Conservation (phyloP, 2,888 invertebrate species). For the Patella caerulea region DNA sequence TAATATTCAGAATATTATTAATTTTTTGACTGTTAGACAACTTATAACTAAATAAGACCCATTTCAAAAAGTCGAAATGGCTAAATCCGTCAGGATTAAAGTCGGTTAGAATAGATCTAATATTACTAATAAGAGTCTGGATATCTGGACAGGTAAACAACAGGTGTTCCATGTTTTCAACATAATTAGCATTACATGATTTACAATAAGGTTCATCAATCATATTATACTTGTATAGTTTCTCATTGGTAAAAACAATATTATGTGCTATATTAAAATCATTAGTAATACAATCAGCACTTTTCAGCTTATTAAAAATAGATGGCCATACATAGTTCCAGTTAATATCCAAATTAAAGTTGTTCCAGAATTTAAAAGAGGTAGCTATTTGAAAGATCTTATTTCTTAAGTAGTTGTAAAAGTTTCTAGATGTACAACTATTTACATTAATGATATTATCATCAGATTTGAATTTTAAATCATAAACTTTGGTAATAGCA, state of each 20-base stretch:
- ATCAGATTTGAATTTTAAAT: neutral
- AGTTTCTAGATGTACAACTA: neutral
- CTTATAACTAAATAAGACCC: neutral
- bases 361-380: neutral
- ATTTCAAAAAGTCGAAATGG: neutral
- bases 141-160: neutral
- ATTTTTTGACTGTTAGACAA: neutral
- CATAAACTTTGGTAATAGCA: neutral
- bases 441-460: neutral
- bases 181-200: neutral
- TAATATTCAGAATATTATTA: neutral
- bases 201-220: neutral
- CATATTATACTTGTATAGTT: neutral
- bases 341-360: neutral
- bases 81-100: neutral
- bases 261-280: slow-evolving; percentile 8
- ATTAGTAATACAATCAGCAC: neutral
- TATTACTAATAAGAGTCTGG: neutral
- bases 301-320: neutral
- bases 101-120: neutral
- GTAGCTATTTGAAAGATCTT: neutral
- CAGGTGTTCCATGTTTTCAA: neutral
- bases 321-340: neutral
- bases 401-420: neutral
- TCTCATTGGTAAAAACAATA: neutral